A percentile compares a stretch with the other conserved stretches of the same genome.
Evolutionary conservation across 2,113 vertebrate species (phyloP).

Genomic region (Mellivora capensis): DNA sequence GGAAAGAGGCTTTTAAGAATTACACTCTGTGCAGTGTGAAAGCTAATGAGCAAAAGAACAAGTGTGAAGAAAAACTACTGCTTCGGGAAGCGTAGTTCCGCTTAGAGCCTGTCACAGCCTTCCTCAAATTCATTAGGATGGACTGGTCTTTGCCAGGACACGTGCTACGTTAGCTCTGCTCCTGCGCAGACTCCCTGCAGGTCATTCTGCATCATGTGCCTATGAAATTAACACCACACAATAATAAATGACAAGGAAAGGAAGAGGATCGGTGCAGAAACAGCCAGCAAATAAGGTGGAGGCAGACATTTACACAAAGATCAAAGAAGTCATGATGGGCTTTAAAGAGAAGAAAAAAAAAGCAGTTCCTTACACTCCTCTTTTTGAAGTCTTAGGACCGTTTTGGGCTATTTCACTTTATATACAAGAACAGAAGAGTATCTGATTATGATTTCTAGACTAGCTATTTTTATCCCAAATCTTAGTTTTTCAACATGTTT

Average conservation of each 20-base stretch:
- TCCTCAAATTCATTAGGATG: conserved; percentile 2
- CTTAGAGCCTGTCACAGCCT: conserved; percentile 3
- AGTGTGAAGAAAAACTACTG: conserved; percentile 55
- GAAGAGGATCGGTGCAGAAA: background rate
- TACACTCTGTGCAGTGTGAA: conserved; percentile 75
- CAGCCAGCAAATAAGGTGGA: background rate
- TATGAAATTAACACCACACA: background rate
- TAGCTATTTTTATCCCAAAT: background rate
- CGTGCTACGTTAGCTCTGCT: accelerated
- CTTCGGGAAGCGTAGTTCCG: conserved; percentile 46
- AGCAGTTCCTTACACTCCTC: background rate
- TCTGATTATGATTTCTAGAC: background rate
- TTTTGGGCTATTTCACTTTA: background rate
- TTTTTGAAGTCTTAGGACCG: background rate
- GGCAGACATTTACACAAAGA: background rate
- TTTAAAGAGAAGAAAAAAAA: background rate
- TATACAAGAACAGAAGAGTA: background rate
- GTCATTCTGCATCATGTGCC: background rate
- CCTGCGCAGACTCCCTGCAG: background rate
- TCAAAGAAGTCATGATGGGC: background rate
- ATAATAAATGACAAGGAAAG: background rate
- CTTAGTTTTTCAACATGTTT: background rate
- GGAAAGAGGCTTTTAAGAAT: conserved; percentile 83
- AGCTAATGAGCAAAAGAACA: conserved; percentile 81
- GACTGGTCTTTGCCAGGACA: accelerated